phyloP scores from a whole-genome alignment of 2,797 vertebrate genomes.

The Rhyacichthys aspro region DNA sequence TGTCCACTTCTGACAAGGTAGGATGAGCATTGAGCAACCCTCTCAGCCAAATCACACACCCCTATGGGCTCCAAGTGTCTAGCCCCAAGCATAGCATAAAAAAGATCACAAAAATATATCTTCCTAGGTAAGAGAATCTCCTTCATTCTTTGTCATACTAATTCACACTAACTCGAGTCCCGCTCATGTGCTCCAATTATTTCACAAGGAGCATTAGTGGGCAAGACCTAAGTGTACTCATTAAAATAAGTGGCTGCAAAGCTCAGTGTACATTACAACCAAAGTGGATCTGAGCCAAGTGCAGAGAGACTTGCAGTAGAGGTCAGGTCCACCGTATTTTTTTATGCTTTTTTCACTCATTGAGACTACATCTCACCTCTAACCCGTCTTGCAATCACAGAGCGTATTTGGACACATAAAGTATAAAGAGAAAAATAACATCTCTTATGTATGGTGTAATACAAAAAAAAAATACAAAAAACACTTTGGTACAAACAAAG shows the following conservation, averaged over 20 bases:
- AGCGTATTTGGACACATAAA: slow-evolving; percentile 21
- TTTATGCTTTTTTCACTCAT: slow-evolving; percentile 34
- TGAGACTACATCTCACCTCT: slow-evolving; percentile 20
- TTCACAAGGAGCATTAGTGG: slow-evolving; percentile 60
- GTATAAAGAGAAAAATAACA: slow-evolving; percentile 29
- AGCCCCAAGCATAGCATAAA: slow-evolving; percentile 18
- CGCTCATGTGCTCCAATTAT: slow-evolving; percentile 57
- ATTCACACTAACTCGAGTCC: slow-evolving; percentile 46
- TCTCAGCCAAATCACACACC: slow-evolving; percentile 66
- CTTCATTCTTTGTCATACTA: slow-evolving; percentile 46
- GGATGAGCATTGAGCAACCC: slow-evolving; percentile 64
- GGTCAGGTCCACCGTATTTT: slow-evolving; percentile 47
- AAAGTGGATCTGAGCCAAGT: slow-evolving; percentile 53
- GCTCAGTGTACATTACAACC: slow-evolving; percentile 54
- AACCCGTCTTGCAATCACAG: slow-evolving; percentile 21
- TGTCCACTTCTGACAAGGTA: slow-evolving; percentile 76
- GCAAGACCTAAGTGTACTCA: slow-evolving; percentile 72
- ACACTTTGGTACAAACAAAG: too few relatives aligned
- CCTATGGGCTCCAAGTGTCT: slow-evolving; percentile 22
- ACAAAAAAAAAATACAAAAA: slow-evolving; percentile 26
- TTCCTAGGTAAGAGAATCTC: slow-evolving; percentile 31
- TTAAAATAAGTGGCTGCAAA: slow-evolving; percentile 75
- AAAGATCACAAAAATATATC: slow-evolving; percentile 28
- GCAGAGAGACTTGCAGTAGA: slow-evolving; percentile 57
- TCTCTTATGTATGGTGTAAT: slow-evolving; percentile 20